Evolutionary conservation across 2,113 vertebrate species (phyloP).

Genomic region (Arenaria interpres): DNA sequence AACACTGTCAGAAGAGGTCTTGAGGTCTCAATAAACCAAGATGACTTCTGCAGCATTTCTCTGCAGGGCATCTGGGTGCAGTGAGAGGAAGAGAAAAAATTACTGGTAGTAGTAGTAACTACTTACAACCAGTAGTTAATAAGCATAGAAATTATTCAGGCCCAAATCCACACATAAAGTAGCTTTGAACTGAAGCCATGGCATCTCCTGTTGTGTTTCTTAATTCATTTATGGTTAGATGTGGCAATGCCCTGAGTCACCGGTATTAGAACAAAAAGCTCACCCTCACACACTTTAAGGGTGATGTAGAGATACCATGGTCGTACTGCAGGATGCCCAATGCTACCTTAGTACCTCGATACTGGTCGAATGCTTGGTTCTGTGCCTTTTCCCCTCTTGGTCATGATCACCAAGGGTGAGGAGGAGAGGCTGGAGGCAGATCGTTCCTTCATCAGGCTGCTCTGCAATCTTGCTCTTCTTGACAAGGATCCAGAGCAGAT

Average conservation of each 20-base stretch:
- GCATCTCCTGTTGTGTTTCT: background rate
- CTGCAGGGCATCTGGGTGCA: background rate
- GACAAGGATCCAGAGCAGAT: background rate
- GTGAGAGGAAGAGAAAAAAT: background rate
- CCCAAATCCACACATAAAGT: background rate
- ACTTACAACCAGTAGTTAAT: background rate
- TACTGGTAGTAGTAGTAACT: too few species aligned
- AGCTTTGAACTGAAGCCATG: background rate
- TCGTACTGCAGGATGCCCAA: background rate
- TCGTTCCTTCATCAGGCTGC: rapidly evolving
- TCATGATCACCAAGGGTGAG: rapidly evolving
- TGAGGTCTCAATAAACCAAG: slow-evolving; percentile 24
- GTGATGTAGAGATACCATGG: background rate
- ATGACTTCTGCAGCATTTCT: background rate
- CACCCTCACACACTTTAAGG: background rate
- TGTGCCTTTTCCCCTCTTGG: background rate
- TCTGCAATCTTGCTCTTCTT: background rate
- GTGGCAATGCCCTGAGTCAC: background rate
- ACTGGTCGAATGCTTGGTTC: background rate
- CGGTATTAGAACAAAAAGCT: background rate
- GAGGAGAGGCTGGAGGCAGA: background rate
- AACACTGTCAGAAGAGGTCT: background rate
- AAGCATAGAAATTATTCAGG: background rate
- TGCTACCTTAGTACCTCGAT: background rate
- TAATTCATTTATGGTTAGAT: background rate